A percentile compares a stretch with the other conserved stretches of the same genome.
phyloP scores from a whole-genome alignment of 1,140 invertebrate genomes.

The Onthophagus taurus region DNA sequence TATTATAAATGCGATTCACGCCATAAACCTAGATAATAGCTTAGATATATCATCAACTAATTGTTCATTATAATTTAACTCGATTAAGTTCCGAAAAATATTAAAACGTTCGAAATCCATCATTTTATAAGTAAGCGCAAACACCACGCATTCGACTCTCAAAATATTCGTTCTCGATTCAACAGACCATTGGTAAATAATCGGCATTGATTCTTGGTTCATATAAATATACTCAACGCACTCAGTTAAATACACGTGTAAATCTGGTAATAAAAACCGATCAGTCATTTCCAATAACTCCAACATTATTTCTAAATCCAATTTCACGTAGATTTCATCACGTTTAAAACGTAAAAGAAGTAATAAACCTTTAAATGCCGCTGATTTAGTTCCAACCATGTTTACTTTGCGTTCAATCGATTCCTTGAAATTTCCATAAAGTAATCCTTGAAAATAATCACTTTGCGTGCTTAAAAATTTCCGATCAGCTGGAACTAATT shows the following conservation, averaged over 20 bases:
- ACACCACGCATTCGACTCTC: conserved; percentile 45
- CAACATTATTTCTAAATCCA: conserved; percentile 45
- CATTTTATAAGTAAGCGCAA: conserved; percentile 42
- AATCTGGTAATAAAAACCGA: conserved; percentile 50
- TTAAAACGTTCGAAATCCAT: conserved; percentile 32
- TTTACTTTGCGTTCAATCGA: no score
- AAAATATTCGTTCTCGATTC: conserved; percentile 46
- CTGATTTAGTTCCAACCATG: no score
- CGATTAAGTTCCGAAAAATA: conserved; percentile 30
- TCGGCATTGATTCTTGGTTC: conserved; percentile 38
- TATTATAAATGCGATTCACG: no score
- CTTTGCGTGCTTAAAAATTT: conserved; percentile 51
- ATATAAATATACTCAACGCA: conserved; percentile 44
- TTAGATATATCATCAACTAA: conserved; percentile 30
- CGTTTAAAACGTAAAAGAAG: no score
- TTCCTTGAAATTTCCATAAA: conserved; percentile 56
- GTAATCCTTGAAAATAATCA: conserved; percentile 54
- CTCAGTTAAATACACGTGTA: conserved; percentile 44
- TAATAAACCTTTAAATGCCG: no score
- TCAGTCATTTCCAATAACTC: conserved; percentile 56
- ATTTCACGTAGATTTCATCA: conserved; percentile 1
- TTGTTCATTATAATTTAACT: conserved; percentile 28
- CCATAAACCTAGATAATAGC: conserved; percentile 19
- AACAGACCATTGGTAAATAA: conserved; percentile 47
- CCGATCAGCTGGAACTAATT: conserved; percentile 41